A percentile compares a stretch with the other conserved stretches of the same genome.
Evolutionary conservation across 2,113 vertebrate genomes (phyloP).

Genomic region (Pithys albifrons): DNA sequence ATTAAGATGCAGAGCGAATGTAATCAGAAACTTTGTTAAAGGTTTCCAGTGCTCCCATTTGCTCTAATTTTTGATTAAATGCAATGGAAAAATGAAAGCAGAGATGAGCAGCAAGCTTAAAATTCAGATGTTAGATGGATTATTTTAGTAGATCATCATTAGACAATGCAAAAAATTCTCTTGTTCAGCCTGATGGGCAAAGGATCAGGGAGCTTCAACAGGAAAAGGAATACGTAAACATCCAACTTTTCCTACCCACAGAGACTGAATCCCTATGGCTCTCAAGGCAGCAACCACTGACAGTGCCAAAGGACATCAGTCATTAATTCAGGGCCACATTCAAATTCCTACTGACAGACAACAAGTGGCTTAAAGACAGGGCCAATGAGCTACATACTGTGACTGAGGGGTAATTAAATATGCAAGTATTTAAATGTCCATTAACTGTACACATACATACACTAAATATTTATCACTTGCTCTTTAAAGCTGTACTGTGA

Average conservation of each 20-base stretch:
- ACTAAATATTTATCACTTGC: neutral
- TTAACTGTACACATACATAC: neutral
- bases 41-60: neutral
- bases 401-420: neutral
- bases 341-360: neutral
- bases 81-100: neutral
- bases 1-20: neutral
- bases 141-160: neutral
- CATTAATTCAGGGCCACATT: neutral
- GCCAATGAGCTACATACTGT: neutral
- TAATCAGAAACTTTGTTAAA: neutral
- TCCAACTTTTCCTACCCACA: rapidly evolving
- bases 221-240: neutral
- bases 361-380: neutral
- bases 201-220: neutral
- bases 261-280: neutral
- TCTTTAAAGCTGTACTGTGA: neutral
- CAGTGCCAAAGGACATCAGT: neutral
- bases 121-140: neutral
- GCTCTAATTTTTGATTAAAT: neutral
- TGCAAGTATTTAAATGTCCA: neutral
- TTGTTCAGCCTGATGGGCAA: neutral
- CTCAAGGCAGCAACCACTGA: neutral
- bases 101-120: neutral
- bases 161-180: neutral